Evolutionary conservation across 2,797 vertebrate genomes (phyloP).

Genomic region (Lagothrix lagotricha): DNA sequence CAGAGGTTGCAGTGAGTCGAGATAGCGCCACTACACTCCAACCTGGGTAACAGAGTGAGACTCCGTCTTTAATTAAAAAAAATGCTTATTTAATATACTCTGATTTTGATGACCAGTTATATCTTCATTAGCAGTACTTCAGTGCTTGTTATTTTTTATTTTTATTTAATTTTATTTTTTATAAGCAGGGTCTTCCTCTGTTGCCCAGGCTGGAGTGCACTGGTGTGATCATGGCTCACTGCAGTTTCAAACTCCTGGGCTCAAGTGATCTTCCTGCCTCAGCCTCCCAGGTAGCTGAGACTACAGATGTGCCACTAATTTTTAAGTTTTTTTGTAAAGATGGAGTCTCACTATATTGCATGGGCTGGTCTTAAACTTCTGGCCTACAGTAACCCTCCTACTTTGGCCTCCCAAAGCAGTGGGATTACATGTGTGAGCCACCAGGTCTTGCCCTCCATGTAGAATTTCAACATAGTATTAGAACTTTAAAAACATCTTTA

Average conservation of each 20-base stretch:
- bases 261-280: background rate
- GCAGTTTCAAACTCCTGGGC: background rate
- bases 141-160: background rate
- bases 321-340: background rate
- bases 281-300: background rate
- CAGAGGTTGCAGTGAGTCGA: background rate
- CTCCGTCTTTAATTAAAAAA: too few species aligned
- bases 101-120: background rate
- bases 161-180: background rate
- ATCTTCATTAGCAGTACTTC: background rate
- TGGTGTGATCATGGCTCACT: background rate
- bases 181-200: background rate
- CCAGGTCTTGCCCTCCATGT: background rate
- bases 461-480: background rate
- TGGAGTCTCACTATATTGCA: background rate
- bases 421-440: background rate
- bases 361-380: background rate
- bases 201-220: background rate
- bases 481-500: background rate
- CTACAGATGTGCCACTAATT: background rate
- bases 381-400: background rate
- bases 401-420: background rate
- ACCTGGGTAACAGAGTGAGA: background rate
- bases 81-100: constrained; percentile 13
- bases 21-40: background rate